Evolutionary conservation across 2,797 vertebrate species (phyloP).

Genomic region (Ptychadena robeensis): DNA sequence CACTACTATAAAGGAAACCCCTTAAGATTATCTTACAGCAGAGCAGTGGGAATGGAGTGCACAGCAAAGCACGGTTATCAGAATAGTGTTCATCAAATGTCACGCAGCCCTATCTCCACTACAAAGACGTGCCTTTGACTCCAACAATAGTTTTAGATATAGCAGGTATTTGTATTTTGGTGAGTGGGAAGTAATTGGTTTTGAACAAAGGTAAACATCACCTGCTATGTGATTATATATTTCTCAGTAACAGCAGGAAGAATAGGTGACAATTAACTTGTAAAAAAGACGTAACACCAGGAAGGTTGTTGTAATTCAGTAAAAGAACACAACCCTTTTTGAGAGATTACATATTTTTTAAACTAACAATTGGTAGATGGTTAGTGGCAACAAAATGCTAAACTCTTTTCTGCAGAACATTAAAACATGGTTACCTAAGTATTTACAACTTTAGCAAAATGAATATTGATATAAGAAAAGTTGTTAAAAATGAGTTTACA

Average conservation of each 20-base stretch:
- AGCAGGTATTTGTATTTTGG: constrained; percentile 28
- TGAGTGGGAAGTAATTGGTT: constrained; percentile 31
- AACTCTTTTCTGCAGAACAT: neutral
- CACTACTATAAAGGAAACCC: too few relatives aligned
- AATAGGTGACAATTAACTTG: constrained; percentile 32
- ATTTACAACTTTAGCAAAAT: neutral
- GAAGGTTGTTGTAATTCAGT: constrained; percentile 26
- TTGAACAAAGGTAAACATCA: constrained; percentile 30
- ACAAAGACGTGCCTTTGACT: neutral
- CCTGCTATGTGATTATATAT: neutral
- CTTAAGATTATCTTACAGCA: too few relatives aligned
- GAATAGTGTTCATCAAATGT: neutral
- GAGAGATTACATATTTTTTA: neutral
- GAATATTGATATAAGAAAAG: neutral
- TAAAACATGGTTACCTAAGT: neutral
- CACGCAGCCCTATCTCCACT: neutral
- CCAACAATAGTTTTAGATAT: constrained; percentile 14
- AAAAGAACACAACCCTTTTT: neutral
- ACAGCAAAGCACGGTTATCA: neutral
- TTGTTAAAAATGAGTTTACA: neutral
- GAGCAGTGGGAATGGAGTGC: neutral
- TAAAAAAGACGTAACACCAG: constrained; percentile 28
- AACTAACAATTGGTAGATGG: neutral
- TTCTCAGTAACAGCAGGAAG: neutral
- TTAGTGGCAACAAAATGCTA: neutral